A percentile compares a stretch with the other conserved stretches of the same genome.
Conservation (phyloP, 2,888 invertebrate genomes). For the Chaetogeoica ovagalla region DNA sequence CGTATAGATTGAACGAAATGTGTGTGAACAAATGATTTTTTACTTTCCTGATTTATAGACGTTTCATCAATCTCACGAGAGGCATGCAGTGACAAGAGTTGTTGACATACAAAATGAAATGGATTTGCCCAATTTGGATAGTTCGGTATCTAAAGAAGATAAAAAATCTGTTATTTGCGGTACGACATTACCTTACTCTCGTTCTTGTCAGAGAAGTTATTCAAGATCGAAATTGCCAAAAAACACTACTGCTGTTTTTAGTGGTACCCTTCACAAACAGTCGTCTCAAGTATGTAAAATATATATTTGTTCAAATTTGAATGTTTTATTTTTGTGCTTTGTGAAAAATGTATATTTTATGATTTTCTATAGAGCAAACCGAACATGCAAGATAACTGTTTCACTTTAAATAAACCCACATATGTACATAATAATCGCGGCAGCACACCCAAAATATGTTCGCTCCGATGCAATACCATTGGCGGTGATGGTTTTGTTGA, state of each 20-base stretch:
- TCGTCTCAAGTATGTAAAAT: constrained; percentile 29
- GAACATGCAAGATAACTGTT: constrained; percentile 46
- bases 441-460: constrained; percentile 27
- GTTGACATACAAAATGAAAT: constrained; percentile 47
- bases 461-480: constrained; percentile 42
- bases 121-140: constrained; percentile 28
- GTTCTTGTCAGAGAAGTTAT: constrained; percentile 47
- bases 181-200: constrained; percentile 43
- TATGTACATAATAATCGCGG: constrained; percentile 43
- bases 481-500: constrained; percentile 47
- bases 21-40: no score
- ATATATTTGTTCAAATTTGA: neutral
- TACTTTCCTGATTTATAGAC: constrained; percentile 8
- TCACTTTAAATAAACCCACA: constrained; percentile 36
- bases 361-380: constrained; percentile 36
- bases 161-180: constrained; percentile 33
- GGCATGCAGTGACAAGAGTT: constrained; percentile 32
- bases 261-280: constrained; percentile 44
- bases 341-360: neutral
- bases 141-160: constrained; percentile 25
- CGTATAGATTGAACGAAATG: neutral
- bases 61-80: constrained; percentile 46
- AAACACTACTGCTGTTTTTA: constrained; percentile 1
- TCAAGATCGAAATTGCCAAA: constrained; percentile 40
- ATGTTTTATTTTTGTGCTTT: neutral